phyloP scores from a whole-genome alignment of 2,113 vertebrate species.

The Aphyosemion australe region DNA sequence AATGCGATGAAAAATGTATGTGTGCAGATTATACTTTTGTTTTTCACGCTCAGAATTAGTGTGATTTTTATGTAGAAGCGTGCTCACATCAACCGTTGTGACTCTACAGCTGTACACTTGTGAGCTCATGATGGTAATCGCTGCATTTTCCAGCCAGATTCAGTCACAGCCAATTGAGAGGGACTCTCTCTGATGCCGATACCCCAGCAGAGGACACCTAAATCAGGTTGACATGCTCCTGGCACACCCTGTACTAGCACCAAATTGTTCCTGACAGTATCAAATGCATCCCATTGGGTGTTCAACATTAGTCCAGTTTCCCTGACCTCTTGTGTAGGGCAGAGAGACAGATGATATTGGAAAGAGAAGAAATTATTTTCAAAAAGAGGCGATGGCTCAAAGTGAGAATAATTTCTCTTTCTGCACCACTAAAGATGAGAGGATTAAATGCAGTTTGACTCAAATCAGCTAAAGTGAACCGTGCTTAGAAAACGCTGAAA shows the following conservation, averaged over 20 bases:
- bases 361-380: constrained; percentile 14
- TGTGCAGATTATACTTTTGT: constrained; percentile 23
- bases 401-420: constrained; percentile 23
- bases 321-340: constrained; percentile 55
- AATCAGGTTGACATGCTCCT: constrained; percentile 67
- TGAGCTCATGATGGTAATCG: constrained; percentile 49
- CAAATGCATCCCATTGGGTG: constrained; percentile 68
- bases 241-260: constrained; percentile 51
- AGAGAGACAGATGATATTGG: constrained; percentile 15
- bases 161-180: constrained; percentile 52
- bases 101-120: neutral
- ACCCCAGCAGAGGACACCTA: constrained; percentile 51
- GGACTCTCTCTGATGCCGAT: constrained; percentile 42
- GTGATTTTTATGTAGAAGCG: constrained; percentile 42
- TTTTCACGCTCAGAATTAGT: constrained; percentile 12
- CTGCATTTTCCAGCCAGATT: constrained; percentile 55
- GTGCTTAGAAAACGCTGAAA: neutral
- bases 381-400: constrained; percentile 3
- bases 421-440: neutral
- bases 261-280: constrained; percentile 76
- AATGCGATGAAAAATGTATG: constrained; percentile 18
- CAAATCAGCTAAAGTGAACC: constrained; percentile 3
- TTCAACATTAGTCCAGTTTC: constrained; percentile 52
- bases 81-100: constrained; percentile 2
- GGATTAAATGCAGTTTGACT: constrained; percentile 3